phyloP scores from a whole-genome alignment of 2,888 invertebrate genomes.

The Shargacucullia verbasci region DNA sequence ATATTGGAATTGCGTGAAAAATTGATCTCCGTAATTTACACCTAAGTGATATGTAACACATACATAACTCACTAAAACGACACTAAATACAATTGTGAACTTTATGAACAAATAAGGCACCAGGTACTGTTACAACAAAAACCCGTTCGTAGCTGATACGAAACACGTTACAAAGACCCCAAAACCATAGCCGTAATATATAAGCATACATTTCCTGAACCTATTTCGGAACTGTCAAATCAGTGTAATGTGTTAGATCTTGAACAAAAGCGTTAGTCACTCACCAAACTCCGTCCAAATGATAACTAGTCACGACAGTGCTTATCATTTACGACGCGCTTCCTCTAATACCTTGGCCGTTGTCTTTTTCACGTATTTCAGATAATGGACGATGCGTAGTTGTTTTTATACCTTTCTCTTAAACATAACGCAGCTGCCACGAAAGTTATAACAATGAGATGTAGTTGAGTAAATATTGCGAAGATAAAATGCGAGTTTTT shows the following conservation, averaged over 20 bases:
- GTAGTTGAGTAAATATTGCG: constrained; percentile 72
- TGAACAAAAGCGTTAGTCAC: constrained; percentile 58
- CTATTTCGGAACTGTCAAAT: constrained; percentile 26
- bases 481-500: constrained; percentile 71
- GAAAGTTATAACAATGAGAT: constrained; percentile 72
- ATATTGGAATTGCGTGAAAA: constrained; percentile 1
- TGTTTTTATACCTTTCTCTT: constrained; percentile 70
- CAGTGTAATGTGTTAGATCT: constrained; percentile 17
- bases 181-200: constrained; percentile 3
- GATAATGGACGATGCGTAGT: constrained; percentile 60
- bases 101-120: constrained; percentile 1
- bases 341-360: constrained; percentile 69
- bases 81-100: background rate
- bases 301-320: constrained; percentile 50
- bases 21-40: background rate
- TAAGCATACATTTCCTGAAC: constrained; percentile 10
- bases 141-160: constrained; percentile 1
- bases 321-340: constrained; percentile 66
- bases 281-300: constrained; percentile 37
- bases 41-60: background rate
- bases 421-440: constrained; percentile 71
- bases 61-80: background rate
- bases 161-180: no score
- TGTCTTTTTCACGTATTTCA: constrained; percentile 72
- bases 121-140: constrained; percentile 4